Evolutionary conservation across 2,888 invertebrate genomes (phyloP), one percentile per base, ranked within the genome.

Genomic region (Patella ulyssiponensis): DNA sequence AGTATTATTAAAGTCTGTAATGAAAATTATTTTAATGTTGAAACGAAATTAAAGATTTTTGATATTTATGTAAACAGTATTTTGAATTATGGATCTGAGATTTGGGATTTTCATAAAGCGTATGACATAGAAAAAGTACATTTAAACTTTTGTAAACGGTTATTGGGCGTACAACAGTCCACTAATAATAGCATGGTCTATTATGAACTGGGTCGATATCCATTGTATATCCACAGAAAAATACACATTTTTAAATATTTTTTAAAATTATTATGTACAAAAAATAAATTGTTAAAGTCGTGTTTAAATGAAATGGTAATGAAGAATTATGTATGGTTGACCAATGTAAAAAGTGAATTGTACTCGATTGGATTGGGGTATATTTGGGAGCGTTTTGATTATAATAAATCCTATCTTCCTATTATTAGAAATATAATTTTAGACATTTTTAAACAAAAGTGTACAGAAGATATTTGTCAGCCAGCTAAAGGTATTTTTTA

Each of bases 51-150:
- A 58, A 17, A 58, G 5, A 20, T 58, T 58, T 58, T 58, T 58
- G 58, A 58, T 58, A n/a, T 20, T 58, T 64, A 64, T 14, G 64
- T 64, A 5, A 64, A 20, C 20, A 64, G 64, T 64, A 14, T 64
- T 64, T 20, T 64, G 5, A 64, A 14, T 14, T 20, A 64, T 20
- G 20, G 64, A 20, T 15, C 11, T 72, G 72, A 72, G 44, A 53
- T 72, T 17, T 72, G 72, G 72, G 53, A 53, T 11, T 53, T 52
- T 17, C 51, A 44, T 72, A 72, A 33, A 20, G 53, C 27, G n/a
- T 15, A 27, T 11, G 71, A 71, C 44, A 71, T 71, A 52, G 71
- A 71, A 71, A 51, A 33, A 33, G 20, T 71, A 12, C 71, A 71
- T 71, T 71, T 51, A 53, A 33, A 33, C 12, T 71, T 71, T 71